Evolutionary conservation across 2,888 invertebrate genomes (phyloP).

Genomic region (Eledone cirrhosa): DNA sequence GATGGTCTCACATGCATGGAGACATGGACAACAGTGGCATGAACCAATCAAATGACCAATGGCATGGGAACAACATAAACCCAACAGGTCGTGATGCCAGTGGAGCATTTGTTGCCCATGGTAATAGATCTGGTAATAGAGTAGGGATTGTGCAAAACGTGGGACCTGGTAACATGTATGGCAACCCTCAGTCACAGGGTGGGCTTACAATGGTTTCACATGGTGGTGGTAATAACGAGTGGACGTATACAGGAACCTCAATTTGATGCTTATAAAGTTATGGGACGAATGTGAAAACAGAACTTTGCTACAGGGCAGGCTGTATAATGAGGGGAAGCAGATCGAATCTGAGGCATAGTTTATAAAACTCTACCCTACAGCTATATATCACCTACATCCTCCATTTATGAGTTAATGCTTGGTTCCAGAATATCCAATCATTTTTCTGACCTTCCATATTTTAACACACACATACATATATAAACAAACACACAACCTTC

Average conservation of each 20-base stretch:
- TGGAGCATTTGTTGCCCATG: neutral
- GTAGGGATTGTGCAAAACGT: conserved; percentile 19
- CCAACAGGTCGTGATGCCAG: conserved; percentile 18
- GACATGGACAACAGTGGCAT: no score
- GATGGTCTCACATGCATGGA: conserved; percentile 36
- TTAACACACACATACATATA: no score
- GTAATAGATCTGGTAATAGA: neutral
- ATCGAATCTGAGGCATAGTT: no score
- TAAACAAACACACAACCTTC: no score
- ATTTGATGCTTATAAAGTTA: conserved; percentile 16
- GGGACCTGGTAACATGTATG: conserved; percentile 33
- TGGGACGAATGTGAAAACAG: neutral
- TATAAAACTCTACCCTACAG: no score
- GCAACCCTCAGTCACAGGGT: conserved; percentile 35
- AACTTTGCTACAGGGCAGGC: no score
- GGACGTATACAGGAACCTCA: neutral
- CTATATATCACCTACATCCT: no score
- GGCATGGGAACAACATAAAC: conserved; percentile 26
- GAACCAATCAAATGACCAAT: neutral
- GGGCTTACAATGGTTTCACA: conserved; percentile 38
- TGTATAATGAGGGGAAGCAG: no score
- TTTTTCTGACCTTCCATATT: no score
- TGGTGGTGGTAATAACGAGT: neutral
- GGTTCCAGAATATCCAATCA: no score
- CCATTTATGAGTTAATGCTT: no score